phyloP scores from a whole-genome alignment of 2,888 invertebrate species.

The Xylota segnis region DNA sequence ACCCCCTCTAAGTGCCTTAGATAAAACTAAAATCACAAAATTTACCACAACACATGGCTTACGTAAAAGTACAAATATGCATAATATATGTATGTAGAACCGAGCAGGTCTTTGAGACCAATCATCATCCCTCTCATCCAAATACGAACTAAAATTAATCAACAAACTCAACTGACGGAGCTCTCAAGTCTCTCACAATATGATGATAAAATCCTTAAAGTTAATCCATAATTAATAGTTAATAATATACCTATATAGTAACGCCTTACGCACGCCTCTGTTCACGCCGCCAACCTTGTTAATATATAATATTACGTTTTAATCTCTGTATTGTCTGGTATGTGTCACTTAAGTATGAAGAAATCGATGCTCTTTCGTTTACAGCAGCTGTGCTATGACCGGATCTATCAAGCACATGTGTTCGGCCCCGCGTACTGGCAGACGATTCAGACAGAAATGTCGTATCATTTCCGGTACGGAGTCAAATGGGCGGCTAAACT shows the following conservation, averaged over 20 bases:
- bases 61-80: constrained; percentile 57
- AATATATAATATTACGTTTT: constrained; percentile 36
- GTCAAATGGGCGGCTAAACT: constrained; percentile 96
- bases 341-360: constrained; percentile 71
- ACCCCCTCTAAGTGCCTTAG: constrained; percentile 13
- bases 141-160: constrained; percentile 73
- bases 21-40: constrained; percentile 74
- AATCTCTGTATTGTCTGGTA: constrained; percentile 71
- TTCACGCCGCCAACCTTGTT: constrained; percentile 15
- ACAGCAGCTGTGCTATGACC: constrained; percentile 92
- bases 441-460: constrained; percentile 95
- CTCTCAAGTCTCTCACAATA: constrained; percentile 59
- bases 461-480: constrained; percentile 97
- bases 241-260: constrained; percentile 62
- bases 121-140: background rate
- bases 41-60: constrained; percentile 75
- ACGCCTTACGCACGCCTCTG: background rate
- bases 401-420: constrained; percentile 98
- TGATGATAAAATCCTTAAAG: constrained; percentile 49
- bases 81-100: constrained; percentile 32
- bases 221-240: constrained; percentile 56
- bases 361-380: constrained; percentile 80
- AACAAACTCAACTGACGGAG: constrained; percentile 71
- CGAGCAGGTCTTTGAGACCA: constrained; percentile 63
- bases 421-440: constrained; percentile 97